These are phyloP conservation scores for Bimastos eiseni DNA, from an alignment of 2,888 invertebrate genomes.

Conservation along the genomic window DNA sequence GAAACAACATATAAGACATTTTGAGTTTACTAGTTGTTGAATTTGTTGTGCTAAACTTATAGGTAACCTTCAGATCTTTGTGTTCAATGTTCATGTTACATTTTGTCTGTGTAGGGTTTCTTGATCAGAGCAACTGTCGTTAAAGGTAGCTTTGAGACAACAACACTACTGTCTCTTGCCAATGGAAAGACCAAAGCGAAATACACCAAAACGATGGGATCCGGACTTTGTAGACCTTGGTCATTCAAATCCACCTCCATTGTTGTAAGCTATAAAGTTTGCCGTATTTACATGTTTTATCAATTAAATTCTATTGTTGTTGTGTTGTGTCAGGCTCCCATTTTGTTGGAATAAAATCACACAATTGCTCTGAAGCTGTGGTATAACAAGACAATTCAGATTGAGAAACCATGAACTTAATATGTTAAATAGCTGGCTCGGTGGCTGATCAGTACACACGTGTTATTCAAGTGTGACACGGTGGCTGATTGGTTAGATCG, in stretches of 20 bases:
- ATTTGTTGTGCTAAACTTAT: neutral
- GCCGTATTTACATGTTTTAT: neutral
- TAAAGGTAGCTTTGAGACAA: neutral
- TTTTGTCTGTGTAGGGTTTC: neutral
- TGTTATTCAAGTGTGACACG: too few species aligned
- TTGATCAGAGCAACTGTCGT: neutral
- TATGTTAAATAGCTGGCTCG: too few species aligned
- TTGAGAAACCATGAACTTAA: too few species aligned
- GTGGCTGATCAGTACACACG: too few species aligned
- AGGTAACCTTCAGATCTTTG: neutral
- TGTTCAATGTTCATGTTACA: neutral
- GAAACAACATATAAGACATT: neutral
- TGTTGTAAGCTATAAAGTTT: neutral
- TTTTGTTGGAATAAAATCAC: too few species aligned
- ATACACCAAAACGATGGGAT: constrained; percentile 40
- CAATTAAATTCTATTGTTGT: neutral
- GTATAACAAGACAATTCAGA: too few species aligned
- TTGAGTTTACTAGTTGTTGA: neutral
- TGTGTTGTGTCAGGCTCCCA: too few species aligned
- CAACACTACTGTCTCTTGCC: neutral
- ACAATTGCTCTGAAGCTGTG: too few species aligned
- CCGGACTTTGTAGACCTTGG: constrained; percentile 39
- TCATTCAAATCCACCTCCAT: constrained; percentile 15
- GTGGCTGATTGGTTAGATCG: too few species aligned
- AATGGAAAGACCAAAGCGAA: constrained; percentile 40